Percentiles rank a stretch among this genome's conserved stretches.
Conservation (phyloP, 2,113 vertebrate species). For the Chiloscyllium plagiosum region DNA sequence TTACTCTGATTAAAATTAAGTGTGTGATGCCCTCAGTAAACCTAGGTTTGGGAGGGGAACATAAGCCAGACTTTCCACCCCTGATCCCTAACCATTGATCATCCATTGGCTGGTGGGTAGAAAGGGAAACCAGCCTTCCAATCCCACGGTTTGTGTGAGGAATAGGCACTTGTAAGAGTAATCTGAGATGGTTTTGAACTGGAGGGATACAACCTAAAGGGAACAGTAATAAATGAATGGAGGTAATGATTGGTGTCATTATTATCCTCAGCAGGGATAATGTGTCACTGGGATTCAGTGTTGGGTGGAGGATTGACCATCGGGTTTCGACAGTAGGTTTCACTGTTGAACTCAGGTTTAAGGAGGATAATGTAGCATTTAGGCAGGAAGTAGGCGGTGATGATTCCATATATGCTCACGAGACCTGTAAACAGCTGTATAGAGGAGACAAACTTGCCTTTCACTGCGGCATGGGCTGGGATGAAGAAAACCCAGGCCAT, state of each 20-base stretch:
- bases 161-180: not conserved
- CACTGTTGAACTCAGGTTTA: conserved; percentile 29
- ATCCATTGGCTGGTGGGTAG: not conserved
- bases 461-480: conserved; percentile 31
- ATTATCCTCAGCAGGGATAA: not conserved
- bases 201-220: not conserved
- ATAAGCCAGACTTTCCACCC: not conserved
- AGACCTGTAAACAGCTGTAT: conserved; percentile 37
- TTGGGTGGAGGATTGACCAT: not conserved
- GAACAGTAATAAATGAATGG: not conserved
- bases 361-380: conserved; percentile 38
- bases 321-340: not conserved
- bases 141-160: not conserved
- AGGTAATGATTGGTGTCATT: not conserved
- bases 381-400: conserved; percentile 29
- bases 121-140: not conserved
- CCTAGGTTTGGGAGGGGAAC: not conserved
- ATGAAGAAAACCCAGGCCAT: conserved; percentile 38
- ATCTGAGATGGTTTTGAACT: not conserved
- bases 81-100: not conserved
- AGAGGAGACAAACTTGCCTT: conserved; percentile 31
- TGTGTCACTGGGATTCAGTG: not conserved
- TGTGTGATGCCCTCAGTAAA: not conserved
- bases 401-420: conserved; percentile 33
- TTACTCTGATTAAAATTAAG: not conserved